Base-by-base conservation (phyloP, 2,888 invertebrate species). In the Carpatolechia fugitivella region DNA sequence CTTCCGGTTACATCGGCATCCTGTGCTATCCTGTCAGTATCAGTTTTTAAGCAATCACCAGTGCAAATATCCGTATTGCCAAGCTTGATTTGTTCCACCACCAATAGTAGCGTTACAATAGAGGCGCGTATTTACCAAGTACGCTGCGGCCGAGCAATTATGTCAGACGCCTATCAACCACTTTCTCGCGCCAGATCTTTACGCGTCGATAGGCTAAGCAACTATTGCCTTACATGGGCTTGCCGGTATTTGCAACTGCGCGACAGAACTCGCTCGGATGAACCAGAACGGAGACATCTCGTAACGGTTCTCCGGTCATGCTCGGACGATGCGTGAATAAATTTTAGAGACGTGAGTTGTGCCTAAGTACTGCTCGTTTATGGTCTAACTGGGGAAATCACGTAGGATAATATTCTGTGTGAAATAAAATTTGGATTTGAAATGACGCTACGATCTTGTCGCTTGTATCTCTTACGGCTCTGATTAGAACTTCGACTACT, bases 101-200 rank as follows among this genome's bases (percentile, higher is more conserved):
- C 52, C 60, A 57, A 59, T 50, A 14, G 52, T 51, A 52, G 24
- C 30, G 52, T 57, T 57, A 55, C 57, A 57, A 57, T 52, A 53
- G 56, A 66, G 58, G 52, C 57, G 56, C 56, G 60, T 41, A 41
- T 14, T 56, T 4, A 14, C 18, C 16, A 54, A 57, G 63, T 60
- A 44, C 57, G 51, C 59, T 51, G 62, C 50, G 36, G 29, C 29
- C 8, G 41, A 73, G 71, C 84, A 85, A 86, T 85, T 82, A 85
- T 85, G 82, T 78, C 83, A 81, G 66, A 71, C 77, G 85, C 77
- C 85, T 68, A 79, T 85, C 85, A 81, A 74, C 64, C 69, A 80
- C 86, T 86, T 86, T 86, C 85, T 79, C 76, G 64, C 58, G 64
- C 66, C 57, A 64, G 64, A 65, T 72, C 68, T 75, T 78, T 67